Conservation (phyloP, 2,113 vertebrate genomes). For the Procavia capensis region DNA sequence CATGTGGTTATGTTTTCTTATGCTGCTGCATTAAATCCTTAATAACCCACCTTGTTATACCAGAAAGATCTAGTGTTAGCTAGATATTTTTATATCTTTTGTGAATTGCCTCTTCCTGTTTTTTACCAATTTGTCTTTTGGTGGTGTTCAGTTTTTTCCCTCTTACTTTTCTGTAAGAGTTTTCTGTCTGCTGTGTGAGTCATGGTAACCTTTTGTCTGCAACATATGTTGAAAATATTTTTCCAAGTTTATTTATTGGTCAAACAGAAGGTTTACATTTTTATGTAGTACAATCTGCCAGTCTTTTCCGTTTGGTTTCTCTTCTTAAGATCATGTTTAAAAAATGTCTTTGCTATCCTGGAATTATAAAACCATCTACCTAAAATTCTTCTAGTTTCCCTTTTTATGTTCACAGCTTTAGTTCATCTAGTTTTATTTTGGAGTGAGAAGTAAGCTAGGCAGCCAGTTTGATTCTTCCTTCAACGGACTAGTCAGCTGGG, state of each 20-base stretch:
- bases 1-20: not conserved
- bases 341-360: constrained; percentile 1
- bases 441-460: not conserved
- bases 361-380: constrained; percentile 50
- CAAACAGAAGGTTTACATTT: constrained; percentile 72
- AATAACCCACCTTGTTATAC: not conserved
- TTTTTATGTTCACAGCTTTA: constrained; percentile 28
- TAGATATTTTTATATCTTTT: constrained; percentile 12
- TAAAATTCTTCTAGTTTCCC: constrained; percentile 32
- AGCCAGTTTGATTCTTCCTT: not conserved
- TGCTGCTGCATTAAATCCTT: not conserved
- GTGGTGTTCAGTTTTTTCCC: constrained; percentile 25
- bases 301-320: constrained; percentile 67
- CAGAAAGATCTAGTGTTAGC: not conserved
- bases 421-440: constrained; percentile 38
- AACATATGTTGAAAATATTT: constrained; percentile 69
- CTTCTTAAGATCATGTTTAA: constrained; percentile 58
- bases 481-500: not conserved
- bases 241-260: constrained; percentile 69
- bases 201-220: constrained; percentile 67
- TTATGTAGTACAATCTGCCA: constrained; percentile 60
- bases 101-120: not conserved
- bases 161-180: constrained; percentile 43
- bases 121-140: not conserved
- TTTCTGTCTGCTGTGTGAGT: constrained; percentile 63